Evolutionary conservation across 35 echinoderm and acorn worm genomes (phyloP).

Genomic region (Ophioderma brevispina): DNA sequence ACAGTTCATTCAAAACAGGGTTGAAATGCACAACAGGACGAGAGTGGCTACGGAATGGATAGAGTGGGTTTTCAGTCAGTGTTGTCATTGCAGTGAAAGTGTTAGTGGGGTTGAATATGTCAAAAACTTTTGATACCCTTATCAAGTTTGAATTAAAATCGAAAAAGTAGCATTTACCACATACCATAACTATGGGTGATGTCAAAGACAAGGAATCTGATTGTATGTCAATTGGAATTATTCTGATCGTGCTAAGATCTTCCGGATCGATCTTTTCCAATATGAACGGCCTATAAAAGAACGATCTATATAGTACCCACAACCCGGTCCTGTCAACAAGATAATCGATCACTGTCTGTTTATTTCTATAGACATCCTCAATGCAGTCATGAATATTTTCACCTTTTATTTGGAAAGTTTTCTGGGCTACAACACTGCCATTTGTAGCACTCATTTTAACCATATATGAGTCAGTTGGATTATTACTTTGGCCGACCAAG

Average conservation of each 20-base stretch:
- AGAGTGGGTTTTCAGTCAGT: neutral
- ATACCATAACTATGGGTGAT: neutral
- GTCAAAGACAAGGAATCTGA: neutral
- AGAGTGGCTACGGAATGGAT: neutral
- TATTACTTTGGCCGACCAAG: neutral
- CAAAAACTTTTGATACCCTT: neutral
- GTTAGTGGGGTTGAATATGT: neutral
- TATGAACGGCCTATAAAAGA: neutral
- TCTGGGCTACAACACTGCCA: neutral
- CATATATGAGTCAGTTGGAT: neutral
- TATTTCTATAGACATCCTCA: neutral
- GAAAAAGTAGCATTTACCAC: neutral
- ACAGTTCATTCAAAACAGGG: neutral
- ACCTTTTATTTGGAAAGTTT: neutral
- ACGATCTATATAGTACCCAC: neutral
- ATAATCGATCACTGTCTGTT: neutral
- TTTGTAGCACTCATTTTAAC: neutral
- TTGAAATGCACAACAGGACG: neutral
- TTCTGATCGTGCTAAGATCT: neutral
- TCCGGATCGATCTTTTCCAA: neutral
- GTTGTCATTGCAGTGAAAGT: neutral
- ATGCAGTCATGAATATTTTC: neutral
- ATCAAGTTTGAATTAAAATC: neutral
- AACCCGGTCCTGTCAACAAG: neutral
- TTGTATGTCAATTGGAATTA: neutral